These are phyloP conservation scores for Cerastis rubricosa DNA, from an alignment of 2,888 invertebrate species.

Conservation along the genomic window DNA sequence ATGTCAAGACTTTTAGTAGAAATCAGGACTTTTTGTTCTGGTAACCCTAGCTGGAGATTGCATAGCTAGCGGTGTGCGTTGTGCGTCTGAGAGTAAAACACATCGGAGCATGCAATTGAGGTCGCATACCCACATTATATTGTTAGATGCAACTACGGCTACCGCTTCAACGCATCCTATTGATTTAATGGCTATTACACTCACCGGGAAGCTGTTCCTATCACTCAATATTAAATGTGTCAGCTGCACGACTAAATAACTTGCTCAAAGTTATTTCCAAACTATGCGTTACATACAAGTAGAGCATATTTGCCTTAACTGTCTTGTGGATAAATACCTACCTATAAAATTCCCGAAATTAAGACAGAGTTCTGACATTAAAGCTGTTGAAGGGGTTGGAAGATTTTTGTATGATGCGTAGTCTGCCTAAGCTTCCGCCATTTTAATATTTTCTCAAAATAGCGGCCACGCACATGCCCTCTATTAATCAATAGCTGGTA, in stretches of 20 bases:
- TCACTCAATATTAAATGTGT: slow-evolving; percentile 12
- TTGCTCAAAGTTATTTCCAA: no score
- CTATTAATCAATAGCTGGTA: no score
- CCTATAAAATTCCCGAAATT: no score
- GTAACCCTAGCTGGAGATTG: slow-evolving; percentile 40
- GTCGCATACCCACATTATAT: slow-evolving; percentile 66
- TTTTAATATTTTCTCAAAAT: no score
- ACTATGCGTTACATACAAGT: no score
- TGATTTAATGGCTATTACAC: slow-evolving; percentile 55
- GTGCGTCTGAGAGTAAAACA: slow-evolving; percentile 52
- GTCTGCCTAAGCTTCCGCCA: no score
- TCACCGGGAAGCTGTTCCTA: slow-evolving; percentile 30
- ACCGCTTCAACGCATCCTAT: slow-evolving; percentile 66
- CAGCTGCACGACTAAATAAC: neutral
- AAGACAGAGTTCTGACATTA: no score
- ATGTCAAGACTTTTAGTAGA: neutral
- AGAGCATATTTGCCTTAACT: no score
- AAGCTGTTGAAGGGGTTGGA: no score
- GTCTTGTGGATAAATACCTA: no score
- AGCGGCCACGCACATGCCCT: no score
- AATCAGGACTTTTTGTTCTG: neutral
- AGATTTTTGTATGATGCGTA: no score
- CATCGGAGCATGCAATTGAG: slow-evolving; percentile 71
- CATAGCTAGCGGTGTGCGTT: slow-evolving; percentile 49
- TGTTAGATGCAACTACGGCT: slow-evolving; percentile 66